These are phyloP conservation scores for Brachyopa scutellaris DNA, from an alignment of 2,888 invertebrate genomes.

Conservation along the genomic window DNA sequence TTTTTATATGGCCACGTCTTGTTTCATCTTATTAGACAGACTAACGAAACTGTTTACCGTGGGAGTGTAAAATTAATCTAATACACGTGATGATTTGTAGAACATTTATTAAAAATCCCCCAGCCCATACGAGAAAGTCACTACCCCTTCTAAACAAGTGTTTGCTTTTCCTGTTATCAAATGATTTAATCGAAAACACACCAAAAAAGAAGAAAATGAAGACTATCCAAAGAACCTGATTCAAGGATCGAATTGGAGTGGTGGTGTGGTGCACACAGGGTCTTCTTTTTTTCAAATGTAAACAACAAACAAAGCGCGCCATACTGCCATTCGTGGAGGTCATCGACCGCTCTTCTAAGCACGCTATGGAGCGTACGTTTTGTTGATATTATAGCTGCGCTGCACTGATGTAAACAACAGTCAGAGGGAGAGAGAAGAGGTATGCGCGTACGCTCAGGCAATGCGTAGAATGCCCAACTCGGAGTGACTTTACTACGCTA, in stretches of 20 bases:
- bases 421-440: not conserved
- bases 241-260: slow-evolving; percentile 17
- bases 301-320: slow-evolving; percentile 48
- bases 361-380: slow-evolving; percentile 40
- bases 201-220: not conserved
- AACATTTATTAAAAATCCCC: too few relatives aligned
- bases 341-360: slow-evolving; percentile 61
- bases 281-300: slow-evolving; percentile 35
- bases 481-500: slow-evolving; percentile 46
- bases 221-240: slow-evolving; percentile 48
- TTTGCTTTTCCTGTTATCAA: slow-evolving; percentile 42
- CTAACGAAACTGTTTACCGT: too few relatives aligned
- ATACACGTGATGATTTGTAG: too few relatives aligned
- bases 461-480: slow-evolving; percentile 43
- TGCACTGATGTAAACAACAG: slow-evolving; percentile 43
- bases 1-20: too few relatives aligned
- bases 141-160: slow-evolving; percentile 37
- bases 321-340: slow-evolving; percentile 39
- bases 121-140: not conserved
- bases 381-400: slow-evolving; percentile 50
- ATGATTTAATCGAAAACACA: slow-evolving; percentile 37
- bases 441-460: not conserved
- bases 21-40: too few relatives aligned
- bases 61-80: too few relatives aligned
- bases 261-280: slow-evolving; percentile 1